These are phyloP conservation scores for Nowickia ferox DNA, from an alignment of 2,888 invertebrate genomes.

Conservation along the genomic window DNA sequence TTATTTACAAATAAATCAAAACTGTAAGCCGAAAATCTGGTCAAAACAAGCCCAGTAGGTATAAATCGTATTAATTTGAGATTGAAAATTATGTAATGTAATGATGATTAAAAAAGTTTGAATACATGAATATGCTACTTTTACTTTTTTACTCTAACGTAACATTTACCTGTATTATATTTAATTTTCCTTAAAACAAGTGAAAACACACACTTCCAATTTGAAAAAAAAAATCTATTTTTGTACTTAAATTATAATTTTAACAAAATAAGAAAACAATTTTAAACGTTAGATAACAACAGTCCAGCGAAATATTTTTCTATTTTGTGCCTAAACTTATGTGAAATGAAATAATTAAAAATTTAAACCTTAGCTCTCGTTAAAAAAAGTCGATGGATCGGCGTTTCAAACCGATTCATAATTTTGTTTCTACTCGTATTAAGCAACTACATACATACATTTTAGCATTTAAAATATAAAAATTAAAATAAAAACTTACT, in stretches of 20 bases:
- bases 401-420: background rate
- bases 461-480: slow-evolving; percentile 48
- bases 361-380: background rate
- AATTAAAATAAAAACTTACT: slow-evolving; percentile 20
- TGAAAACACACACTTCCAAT: slow-evolving; percentile 51
- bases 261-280: slow-evolving; percentile 37
- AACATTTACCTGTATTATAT: slow-evolving; percentile 38
- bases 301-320: slow-evolving; percentile 57
- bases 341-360: slow-evolving; percentile 21
- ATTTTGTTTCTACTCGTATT: background rate
- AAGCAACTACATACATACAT: slow-evolving; percentile 28
- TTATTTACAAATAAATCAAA: slow-evolving; percentile 41
- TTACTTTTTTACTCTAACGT: background rate
- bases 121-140: slow-evolving; percentile 7
- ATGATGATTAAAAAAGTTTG: background rate
- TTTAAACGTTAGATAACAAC: slow-evolving; percentile 11
- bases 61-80: slow-evolving; percentile 18
- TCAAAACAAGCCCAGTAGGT: slow-evolving; percentile 9
- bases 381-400: background rate
- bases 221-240: slow-evolving; percentile 64
- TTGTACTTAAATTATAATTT: slow-evolving; percentile 66
- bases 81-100: background rate
- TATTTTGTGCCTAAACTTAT: slow-evolving; percentile 58
- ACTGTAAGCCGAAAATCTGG: slow-evolving; percentile 29
- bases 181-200: slow-evolving; percentile 52